Base-by-base conservation (phyloP, 2,797 vertebrate species). In the Pogonophryne albipinna region DNA sequence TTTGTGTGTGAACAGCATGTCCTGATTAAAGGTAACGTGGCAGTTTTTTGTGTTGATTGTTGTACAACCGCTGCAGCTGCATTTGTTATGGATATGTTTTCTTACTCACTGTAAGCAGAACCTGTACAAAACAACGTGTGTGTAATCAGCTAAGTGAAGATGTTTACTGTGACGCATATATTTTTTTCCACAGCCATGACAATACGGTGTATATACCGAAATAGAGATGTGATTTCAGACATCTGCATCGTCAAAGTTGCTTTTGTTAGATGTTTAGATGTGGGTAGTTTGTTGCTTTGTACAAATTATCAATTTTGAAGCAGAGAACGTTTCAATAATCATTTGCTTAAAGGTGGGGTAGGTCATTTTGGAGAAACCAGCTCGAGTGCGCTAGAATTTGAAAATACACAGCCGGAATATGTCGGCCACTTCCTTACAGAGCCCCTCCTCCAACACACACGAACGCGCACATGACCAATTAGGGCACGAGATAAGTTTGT, bases 1-100 rank as follows among this genome's bases (percentile, higher is more conserved):
- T 72, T 62, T 63, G 14, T 74, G 68, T 71, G 49, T 72, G 58
- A 72, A 38, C 34, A 19, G 7, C 20, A 52, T 59, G 63, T 69
- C 64, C 67, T 44, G 61, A 75, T 70, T 80, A 47, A 47, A 56
- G 38, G 13, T 49, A 50, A 19, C 16, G 17, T 19, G 27, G 55
- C 31, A 61, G 10, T 51, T 64, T 41, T 6, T 55, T 67, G 34
- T 63, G 44, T 51, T 50, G 74, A 67, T 55, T 73, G 44, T 60
- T 49, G 38, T 42, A 73, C 3, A 23, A 74, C 47, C 47, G 57
- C n/a, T 47, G 53, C 19, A 10, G 49, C 59, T 56, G 53, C 47
- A 4, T 64, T 70, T 2, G 12, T 34, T 66, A 38, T 41, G 12
- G 23, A n/a, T 34, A n/a, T 13, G 42, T 10, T 15, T 11, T 27